A percentile compares a stretch with the other conserved stretches of the same genome.
These are phyloP conservation scores for Lontra canadensis DNA, from an alignment of 2,113 vertebrate genomes.

Conservation along the genomic window DNA sequence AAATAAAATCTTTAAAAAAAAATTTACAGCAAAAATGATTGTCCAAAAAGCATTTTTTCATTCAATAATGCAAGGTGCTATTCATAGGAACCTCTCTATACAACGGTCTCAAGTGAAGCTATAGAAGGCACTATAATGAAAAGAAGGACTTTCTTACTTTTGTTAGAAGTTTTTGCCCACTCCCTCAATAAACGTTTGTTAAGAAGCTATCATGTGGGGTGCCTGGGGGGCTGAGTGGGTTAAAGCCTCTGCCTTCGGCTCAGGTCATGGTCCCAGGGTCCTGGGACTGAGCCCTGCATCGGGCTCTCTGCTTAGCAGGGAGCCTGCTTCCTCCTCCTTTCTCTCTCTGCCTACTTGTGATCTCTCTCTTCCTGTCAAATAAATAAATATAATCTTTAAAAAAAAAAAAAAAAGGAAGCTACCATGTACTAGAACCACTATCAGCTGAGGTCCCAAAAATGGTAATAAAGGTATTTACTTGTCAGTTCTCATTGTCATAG, in stretches of 20 bases:
- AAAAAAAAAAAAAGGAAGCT: background rate
- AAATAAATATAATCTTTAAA: too few species aligned
- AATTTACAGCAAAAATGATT: background rate
- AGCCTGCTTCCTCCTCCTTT: too few species aligned
- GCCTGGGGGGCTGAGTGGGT: too few species aligned
- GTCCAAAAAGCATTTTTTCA: background rate
- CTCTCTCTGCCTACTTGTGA: too few species aligned
- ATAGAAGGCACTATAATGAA: background rate
- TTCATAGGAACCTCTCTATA: background rate
- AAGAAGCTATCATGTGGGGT: background rate
- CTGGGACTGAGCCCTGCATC: too few species aligned
- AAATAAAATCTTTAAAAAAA: too few species aligned
- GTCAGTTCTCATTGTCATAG: background rate
- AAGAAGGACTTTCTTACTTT: background rate
- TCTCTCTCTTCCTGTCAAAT: too few species aligned
- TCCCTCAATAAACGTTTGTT: background rate
- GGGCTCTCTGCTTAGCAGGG: too few species aligned
- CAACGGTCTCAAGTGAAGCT: background rate
- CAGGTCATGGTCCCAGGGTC: too few species aligned
- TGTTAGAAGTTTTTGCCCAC: background rate
- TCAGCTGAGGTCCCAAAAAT: background rate
- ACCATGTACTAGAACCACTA: background rate
- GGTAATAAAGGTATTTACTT: background rate
- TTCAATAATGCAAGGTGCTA: background rate
- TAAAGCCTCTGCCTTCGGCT: too few species aligned